These are phyloP conservation scores for Watsonalla cultraria DNA, from an alignment of 2,888 invertebrate species.

Conservation along the genomic window DNA sequence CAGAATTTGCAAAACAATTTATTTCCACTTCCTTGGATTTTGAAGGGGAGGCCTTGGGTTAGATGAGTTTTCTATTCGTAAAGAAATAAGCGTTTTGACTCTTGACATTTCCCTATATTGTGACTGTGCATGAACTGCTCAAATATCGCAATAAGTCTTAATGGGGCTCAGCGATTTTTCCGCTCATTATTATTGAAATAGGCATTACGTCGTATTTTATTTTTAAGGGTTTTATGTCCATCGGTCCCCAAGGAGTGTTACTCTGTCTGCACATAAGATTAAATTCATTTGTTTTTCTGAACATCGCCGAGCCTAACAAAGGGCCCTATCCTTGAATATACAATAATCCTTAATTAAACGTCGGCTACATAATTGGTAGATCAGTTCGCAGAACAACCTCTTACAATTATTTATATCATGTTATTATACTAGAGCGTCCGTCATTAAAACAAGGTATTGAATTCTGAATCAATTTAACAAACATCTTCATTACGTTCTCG, in stretches of 20 bases:
- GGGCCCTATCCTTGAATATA: background rate
- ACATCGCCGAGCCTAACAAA: background rate
- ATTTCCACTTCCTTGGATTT: no score
- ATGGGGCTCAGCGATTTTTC: background rate
- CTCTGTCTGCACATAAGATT: conserved; percentile 1
- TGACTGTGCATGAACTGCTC: background rate
- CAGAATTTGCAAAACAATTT: no score
- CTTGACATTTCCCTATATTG: background rate
- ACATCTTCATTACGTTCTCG: no score
- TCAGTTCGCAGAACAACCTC: background rate
- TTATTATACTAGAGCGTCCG: background rate
- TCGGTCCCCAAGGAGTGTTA: background rate
- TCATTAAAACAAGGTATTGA: background rate
- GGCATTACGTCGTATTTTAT: background rate
- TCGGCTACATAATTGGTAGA: background rate
- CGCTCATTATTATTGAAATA: background rate
- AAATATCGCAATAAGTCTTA: background rate
- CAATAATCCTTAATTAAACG: background rate
- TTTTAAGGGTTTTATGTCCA: background rate
- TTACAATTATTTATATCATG: background rate
- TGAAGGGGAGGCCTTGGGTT: no score
- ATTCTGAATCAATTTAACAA: background rate
- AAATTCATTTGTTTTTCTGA: background rate
- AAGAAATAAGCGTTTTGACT: background rate
- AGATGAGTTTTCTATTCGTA: no score